Evolutionary conservation across 64 coral and sea anemone species (phyloP).

Genomic region (Exaiptasia diaphana): DNA sequence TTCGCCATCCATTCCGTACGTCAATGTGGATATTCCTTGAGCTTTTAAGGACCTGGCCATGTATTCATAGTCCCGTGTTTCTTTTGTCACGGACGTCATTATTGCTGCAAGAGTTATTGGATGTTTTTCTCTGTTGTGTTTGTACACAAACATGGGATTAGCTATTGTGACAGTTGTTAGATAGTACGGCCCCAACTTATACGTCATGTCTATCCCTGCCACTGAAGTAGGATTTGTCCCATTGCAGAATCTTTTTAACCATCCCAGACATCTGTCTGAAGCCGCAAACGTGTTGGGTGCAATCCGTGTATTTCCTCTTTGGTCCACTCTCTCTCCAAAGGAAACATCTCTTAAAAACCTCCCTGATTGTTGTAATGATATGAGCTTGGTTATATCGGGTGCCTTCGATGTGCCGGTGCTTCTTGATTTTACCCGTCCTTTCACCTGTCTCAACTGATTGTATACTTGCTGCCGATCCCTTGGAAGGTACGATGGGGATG

Average conservation of each 20-base stretch:
- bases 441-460: constrained; percentile 53
- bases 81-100: constrained; percentile 46
- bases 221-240: constrained; percentile 29
- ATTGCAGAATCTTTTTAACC: constrained; percentile 45
- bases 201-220: constrained; percentile 51
- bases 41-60: constrained; percentile 8
- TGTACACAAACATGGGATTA: constrained; percentile 58
- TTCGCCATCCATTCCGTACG: constrained; percentile 43
- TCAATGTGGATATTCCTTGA: neutral
- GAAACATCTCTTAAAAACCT: constrained; percentile 20
- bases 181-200: constrained; percentile 57
- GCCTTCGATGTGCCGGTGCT: constrained; percentile 47
- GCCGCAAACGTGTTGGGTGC: constrained; percentile 57
- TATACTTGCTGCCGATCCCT: constrained; percentile 55
- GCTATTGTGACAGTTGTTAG: constrained; percentile 43
- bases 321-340: no score
- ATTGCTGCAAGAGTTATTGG: constrained; percentile 45
- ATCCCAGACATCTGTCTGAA: constrained; percentile 38
- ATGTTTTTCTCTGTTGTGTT: constrained; percentile 38
- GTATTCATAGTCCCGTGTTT: constrained; percentile 48
- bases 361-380: constrained; percentile 42
- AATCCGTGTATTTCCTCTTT: neutral
- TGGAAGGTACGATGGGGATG: constrained; percentile 25
- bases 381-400: constrained; percentile 52
- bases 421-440: constrained; percentile 30